Conservation (phyloP, 2,113 vertebrate genomes). For the Leptosomus discolor region DNA sequence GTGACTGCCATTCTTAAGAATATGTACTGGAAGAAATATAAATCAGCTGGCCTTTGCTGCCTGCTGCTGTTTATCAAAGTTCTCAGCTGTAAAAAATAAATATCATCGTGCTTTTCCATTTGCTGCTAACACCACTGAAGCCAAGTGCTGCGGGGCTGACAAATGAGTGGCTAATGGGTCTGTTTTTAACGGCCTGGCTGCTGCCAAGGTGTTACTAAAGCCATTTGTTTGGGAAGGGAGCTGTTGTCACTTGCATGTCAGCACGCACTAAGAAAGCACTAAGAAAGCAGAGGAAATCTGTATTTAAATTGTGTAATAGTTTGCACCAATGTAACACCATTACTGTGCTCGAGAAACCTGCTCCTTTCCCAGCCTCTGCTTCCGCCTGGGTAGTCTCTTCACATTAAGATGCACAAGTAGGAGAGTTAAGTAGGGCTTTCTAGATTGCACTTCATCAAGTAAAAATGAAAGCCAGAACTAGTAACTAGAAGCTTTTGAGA, state of each 20-base stretch:
- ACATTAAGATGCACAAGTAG: not conserved
- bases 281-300: not conserved
- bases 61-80: slow-evolving; percentile 11
- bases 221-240: not conserved
- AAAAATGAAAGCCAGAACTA: not conserved
- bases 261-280: not conserved
- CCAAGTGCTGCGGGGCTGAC: not conserved
- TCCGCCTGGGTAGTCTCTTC: not conserved
- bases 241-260: fast-evolving
- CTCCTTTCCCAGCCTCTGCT: not conserved
- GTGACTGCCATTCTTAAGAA: slow-evolving; percentile 33
- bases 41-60: slow-evolving; percentile 28
- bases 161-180: not conserved
- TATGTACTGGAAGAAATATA: slow-evolving; percentile 12
- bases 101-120: not conserved
- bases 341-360: not conserved
- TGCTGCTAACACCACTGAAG: not conserved
- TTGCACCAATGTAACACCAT: not conserved
- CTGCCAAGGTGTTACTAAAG: not conserved
- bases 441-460: not conserved
- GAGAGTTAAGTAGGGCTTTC: not conserved
- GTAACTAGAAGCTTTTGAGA: not conserved
- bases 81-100: not conserved
- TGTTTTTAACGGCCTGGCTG: not conserved
- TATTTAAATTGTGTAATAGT: not conserved